Conservation (phyloP, 2,797 vertebrate species). For the Gallinago stenura region DNA sequence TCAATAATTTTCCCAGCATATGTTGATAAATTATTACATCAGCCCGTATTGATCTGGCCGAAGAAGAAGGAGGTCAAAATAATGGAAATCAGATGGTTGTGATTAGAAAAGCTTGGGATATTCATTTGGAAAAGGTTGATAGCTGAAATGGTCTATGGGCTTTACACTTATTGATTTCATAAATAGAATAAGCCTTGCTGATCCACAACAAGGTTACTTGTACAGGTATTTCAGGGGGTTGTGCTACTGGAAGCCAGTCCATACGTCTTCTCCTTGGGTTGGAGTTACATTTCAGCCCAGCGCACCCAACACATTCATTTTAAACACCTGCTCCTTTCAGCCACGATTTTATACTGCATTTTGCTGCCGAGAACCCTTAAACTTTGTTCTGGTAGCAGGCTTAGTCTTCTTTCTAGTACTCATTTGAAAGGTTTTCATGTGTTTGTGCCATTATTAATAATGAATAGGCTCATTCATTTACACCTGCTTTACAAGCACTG, state of each 20-base stretch:
- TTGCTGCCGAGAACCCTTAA: not conserved
- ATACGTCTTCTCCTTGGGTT: not conserved
- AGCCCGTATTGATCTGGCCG: conserved; percentile 66
- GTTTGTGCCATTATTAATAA: conserved; percentile 9
- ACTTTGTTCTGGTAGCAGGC: not conserved
- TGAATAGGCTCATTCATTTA: not conserved
- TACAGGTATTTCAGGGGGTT: not conserved
- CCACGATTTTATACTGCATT: not conserved
- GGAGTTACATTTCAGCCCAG: not conserved
- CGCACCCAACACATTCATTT: conserved; percentile 1
- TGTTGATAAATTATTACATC: conserved; percentile 60
- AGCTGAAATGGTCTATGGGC: conserved; percentile 32
- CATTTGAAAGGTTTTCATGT: not conserved
- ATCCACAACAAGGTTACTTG: conserved; percentile 41
- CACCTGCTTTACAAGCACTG: not conserved
- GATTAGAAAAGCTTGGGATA: conserved; percentile 67
- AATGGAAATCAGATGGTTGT: conserved; percentile 63
- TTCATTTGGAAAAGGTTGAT: conserved; percentile 71
- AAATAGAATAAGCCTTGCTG: conserved; percentile 48
- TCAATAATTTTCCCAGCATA: conserved; percentile 61
- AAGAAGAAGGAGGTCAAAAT: conserved; percentile 51
- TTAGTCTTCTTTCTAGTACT: not conserved
- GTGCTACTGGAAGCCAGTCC: not conserved
- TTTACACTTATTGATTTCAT: conserved; percentile 46
- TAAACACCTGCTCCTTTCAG: conserved; percentile 11